Percentiles rank a stretch among this genome's conserved stretches.
phyloP scores from a whole-genome alignment of 2,888 invertebrate species.

The Teleiodes luculella region DNA sequence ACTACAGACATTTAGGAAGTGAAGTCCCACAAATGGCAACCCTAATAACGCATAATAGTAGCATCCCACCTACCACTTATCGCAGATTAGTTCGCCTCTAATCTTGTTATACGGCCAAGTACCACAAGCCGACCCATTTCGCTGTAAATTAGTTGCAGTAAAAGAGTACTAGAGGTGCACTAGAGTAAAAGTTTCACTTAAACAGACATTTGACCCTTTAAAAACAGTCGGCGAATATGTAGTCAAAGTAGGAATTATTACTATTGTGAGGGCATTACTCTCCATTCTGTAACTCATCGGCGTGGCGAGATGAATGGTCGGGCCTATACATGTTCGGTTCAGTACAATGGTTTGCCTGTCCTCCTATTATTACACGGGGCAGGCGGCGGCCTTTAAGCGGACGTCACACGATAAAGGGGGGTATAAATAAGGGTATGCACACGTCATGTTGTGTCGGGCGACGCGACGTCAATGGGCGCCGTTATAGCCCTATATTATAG shows the following conservation, averaged over 20 bases:
- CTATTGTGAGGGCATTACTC: conserved; percentile 39
- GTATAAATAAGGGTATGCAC: conserved; percentile 41
- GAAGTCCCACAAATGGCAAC: conserved; percentile 3
- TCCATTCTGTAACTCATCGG: conserved; percentile 37
- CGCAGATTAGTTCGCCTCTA: conserved; percentile 6
- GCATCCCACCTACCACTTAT: conserved; percentile 9
- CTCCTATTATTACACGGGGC: conserved; percentile 50
- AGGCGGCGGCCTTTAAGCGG: conserved; percentile 44
- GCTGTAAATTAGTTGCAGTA: not conserved
- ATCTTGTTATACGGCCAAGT: conserved; percentile 1
- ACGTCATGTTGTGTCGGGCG: conserved; percentile 38
- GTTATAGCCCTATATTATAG: conserved; percentile 38
- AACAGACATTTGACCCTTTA: conserved; percentile 17
- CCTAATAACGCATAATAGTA: conserved; percentile 4
- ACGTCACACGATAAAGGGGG: conserved; percentile 37
- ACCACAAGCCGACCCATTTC: not conserved
- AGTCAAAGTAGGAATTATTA: conserved; percentile 33
- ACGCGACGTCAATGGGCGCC: conserved; percentile 35
- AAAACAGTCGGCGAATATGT: conserved; percentile 23
- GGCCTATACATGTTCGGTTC: conserved; percentile 36
- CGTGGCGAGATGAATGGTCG: conserved; percentile 45
- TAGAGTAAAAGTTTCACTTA: conserved; percentile 9
- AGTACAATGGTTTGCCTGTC: conserved; percentile 43
- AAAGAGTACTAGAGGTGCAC: not conserved
- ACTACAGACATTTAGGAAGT: not conserved